phyloP scores from a whole-genome alignment of 2,113 vertebrate genomes.

The Accipiter cooperii region DNA sequence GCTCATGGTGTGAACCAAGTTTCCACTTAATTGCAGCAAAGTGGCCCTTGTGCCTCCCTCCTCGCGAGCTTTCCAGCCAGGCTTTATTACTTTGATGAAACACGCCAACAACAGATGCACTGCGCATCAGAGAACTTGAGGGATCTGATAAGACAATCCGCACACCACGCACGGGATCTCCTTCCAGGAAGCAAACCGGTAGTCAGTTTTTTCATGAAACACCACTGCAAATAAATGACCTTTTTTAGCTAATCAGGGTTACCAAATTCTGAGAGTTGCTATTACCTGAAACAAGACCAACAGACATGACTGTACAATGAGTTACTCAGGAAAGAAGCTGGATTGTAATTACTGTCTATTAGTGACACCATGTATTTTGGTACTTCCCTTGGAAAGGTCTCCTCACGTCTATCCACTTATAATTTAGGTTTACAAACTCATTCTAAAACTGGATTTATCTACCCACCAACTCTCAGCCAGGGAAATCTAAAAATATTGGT shows the following conservation, averaged over 20 bases:
- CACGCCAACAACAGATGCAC: neutral
- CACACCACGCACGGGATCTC: neutral
- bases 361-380: neutral
- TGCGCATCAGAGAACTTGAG: accelerated
- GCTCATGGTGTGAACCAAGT: neutral
- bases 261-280: neutral
- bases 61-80: neutral
- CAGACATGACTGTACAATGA: neutral
- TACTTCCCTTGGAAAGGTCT: constrained; percentile 28
- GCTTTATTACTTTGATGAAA: neutral
- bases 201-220: neutral
- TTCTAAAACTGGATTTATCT: neutral
- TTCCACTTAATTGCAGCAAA: neutral
- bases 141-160: neutral
- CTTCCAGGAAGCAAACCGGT: neutral
- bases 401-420: neutral
- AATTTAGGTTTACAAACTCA: neutral
- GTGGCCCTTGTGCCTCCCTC: neutral
- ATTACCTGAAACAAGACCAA: constrained; percentile 17
- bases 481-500: neutral
- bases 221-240: neutral
- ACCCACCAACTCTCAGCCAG: neutral
- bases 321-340: constrained; percentile 3
- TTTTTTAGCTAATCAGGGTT: neutral
- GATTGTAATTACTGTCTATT: neutral